A percentile compares a stretch with the other conserved stretches of the same genome.
Conservation (phyloP, 2,797 vertebrate species). For the Phrynocephalus vlangalii region DNA sequence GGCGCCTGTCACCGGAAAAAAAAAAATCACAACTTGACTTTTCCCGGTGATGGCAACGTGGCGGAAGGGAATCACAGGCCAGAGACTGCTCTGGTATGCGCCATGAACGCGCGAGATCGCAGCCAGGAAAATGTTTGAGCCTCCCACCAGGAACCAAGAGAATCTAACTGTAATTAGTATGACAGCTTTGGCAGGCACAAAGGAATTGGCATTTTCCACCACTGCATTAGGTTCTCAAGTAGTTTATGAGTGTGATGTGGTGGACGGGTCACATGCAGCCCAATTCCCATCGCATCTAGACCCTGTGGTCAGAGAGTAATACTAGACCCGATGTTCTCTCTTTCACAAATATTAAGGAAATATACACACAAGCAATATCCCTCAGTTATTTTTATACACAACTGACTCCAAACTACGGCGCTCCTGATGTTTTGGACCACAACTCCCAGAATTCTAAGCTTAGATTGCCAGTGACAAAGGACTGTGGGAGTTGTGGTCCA, state of each 20-base stretch:
- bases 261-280: too few relatives aligned
- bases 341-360: background rate
- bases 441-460: too few relatives aligned
- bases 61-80: too few relatives aligned
- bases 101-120: background rate
- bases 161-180: background rate
- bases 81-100: background rate
- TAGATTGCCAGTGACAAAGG: too few relatives aligned
- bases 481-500: too few relatives aligned
- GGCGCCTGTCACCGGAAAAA: background rate
- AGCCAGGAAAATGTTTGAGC: background rate
- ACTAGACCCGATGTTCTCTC: too few relatives aligned
- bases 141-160: background rate
- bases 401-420: too few relatives aligned
- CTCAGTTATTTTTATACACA: too few relatives aligned
- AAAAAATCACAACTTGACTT: background rate
- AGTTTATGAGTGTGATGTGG: background rate
- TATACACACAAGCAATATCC: too few relatives aligned
- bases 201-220: background rate
- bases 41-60: background rate
- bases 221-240: background rate
- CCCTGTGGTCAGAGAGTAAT: background rate
- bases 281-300: background rate
- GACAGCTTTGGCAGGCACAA: background rate
- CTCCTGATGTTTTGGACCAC: too few relatives aligned